phyloP scores from a whole-genome alignment of 2,888 invertebrate species.

The Ophraella communa region DNA sequence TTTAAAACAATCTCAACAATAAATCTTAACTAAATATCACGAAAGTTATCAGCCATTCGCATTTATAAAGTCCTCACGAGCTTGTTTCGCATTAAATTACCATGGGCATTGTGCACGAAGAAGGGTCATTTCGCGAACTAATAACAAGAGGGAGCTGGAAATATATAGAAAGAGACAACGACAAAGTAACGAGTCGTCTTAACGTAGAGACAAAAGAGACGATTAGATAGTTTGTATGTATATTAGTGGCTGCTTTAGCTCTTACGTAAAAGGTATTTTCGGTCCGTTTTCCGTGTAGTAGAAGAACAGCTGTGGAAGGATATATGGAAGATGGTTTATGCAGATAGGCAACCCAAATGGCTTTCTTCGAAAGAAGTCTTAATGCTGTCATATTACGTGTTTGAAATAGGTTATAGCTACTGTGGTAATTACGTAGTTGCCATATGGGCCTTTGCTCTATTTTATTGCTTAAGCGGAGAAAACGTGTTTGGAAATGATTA shows the following conservation, averaged over 20 bases:
- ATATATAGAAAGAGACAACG: conserved; percentile 16
- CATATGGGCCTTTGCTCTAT: conserved; percentile 52
- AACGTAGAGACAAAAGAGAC: conserved; percentile 55
- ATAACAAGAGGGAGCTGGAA: conserved; percentile 27
- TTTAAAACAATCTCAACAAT: neutral
- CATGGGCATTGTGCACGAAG: conserved; percentile 46
- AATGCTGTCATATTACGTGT: conserved; percentile 61
- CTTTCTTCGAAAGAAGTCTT: conserved; percentile 59
- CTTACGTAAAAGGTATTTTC: conserved; percentile 28
- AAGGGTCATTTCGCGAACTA: conserved; percentile 38
- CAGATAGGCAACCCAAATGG: conserved; percentile 57
- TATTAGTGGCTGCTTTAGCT: conserved; percentile 44
- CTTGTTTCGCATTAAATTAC: conserved; percentile 48
- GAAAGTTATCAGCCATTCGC: neutral
- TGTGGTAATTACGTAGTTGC: conserved; percentile 59
- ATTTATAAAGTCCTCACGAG: conserved; percentile 27
- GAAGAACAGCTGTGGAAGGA: conserved; percentile 56
- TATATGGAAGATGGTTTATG: conserved; percentile 58
- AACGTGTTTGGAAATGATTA: conserved; percentile 9
- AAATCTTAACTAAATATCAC: neutral
- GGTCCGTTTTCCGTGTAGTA: conserved; percentile 49
- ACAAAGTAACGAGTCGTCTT: conserved; percentile 38
- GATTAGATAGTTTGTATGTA: conserved; percentile 59
- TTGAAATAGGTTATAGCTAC: conserved; percentile 61
- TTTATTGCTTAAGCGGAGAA: conserved; percentile 11